Conservation (phyloP, 2,113 vertebrate species). For the Triplophysa siluroides region DNA sequence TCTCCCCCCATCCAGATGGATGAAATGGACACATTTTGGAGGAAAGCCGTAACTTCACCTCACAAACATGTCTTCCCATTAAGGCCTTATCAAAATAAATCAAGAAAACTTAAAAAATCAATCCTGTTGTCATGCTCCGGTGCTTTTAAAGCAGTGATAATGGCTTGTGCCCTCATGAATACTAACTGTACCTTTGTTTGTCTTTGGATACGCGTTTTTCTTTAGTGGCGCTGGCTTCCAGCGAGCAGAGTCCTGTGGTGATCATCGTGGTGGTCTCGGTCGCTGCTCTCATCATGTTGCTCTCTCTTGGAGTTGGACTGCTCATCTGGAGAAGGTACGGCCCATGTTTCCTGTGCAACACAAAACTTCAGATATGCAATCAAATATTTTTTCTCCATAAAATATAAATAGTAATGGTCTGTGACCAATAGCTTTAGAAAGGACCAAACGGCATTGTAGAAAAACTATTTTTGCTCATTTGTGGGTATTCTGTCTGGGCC, state of each 20-base stretch:
- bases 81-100: conserved; percentile 32
- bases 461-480: too few species aligned
- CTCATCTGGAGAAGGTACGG: conserved; percentile 86
- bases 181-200: conserved; percentile 51
- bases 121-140: conserved; percentile 56
- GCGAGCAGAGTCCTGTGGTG: conserved; percentile 83
- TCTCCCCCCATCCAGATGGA: neutral
- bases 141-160: conserved; percentile 62
- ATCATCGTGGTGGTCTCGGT: conserved; percentile 80
- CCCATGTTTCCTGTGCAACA: neutral
- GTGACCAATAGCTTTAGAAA: too few species aligned
- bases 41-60: neutral
- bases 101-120: conserved; percentile 32
- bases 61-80: neutral
- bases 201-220: conserved; percentile 21
- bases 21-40: neutral
- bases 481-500: too few species aligned
- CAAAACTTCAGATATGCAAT: too few species aligned
- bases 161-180: conserved; percentile 48
- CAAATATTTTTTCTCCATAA: too few species aligned
- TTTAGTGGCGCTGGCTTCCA: conserved; percentile 82
- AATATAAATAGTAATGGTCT: too few species aligned
- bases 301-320: conserved; percentile 75
- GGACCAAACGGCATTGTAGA: too few species aligned
- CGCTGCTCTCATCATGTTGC: conserved; percentile 80